A percentile compares a stretch with the other conserved stretches of the same genome.
Evolutionary conservation across 2,888 invertebrate species (phyloP).

Genomic region (Noctuana brunneofusca): DNA sequence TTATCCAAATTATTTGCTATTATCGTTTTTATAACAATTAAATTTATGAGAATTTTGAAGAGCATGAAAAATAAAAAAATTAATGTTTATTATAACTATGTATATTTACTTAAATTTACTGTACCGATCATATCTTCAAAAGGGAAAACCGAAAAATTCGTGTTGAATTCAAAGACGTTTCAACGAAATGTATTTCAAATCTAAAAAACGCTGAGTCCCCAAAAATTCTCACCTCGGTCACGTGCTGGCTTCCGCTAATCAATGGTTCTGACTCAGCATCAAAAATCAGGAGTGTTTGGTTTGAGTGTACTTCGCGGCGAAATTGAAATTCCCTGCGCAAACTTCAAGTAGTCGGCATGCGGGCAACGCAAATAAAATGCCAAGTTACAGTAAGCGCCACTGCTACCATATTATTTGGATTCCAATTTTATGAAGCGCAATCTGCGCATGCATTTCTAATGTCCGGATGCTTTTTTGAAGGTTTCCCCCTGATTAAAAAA

Average conservation of each 20-base stretch:
- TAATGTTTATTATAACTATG: too few relatives aligned
- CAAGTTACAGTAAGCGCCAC: constrained; percentile 17
- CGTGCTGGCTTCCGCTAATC: constrained; percentile 35
- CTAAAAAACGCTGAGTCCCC: constrained; percentile 14
- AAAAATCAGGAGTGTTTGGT: constrained; percentile 36
- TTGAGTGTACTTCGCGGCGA: constrained; percentile 22
- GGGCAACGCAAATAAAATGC: constrained; percentile 28
- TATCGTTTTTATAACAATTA: too few relatives aligned
- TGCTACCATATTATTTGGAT: constrained; percentile 9
- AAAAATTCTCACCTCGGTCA: constrained; percentile 29
- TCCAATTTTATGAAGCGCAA: constrained; percentile 10
- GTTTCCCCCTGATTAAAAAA: too few relatives aligned
- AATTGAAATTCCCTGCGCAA: constrained; percentile 30
- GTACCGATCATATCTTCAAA: too few relatives aligned
- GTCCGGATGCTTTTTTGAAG: too few relatives aligned
- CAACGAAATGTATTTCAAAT: constrained; percentile 8
- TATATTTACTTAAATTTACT: too few relatives aligned
- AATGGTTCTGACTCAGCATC: constrained; percentile 35
- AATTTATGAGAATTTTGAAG: too few relatives aligned
- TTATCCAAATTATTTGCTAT: too few relatives aligned
- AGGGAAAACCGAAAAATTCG: too few relatives aligned
- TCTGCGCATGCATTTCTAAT: constrained; percentile 7
- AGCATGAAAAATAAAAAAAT: too few relatives aligned
- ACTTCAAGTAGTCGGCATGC: constrained; percentile 26
- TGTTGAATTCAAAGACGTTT: neutral